A percentile compares a stretch with the other conserved stretches of the same genome.
phyloP scores from a whole-genome alignment of 2,888 invertebrate species.

The Epiblema foenella region DNA sequence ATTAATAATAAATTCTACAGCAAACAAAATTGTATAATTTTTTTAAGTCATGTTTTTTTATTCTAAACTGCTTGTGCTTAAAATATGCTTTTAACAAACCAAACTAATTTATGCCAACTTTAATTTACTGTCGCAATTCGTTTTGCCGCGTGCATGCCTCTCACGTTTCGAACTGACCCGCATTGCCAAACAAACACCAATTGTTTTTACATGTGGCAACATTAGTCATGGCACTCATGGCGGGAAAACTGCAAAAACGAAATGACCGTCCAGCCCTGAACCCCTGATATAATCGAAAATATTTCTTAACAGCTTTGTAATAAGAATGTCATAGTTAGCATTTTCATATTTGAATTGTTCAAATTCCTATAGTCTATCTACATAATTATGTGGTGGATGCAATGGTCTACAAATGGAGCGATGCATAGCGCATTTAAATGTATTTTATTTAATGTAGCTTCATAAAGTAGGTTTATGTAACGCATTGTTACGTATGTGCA shows the following conservation, averaged over 20 bases:
- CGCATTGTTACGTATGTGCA: conserved; percentile 51
- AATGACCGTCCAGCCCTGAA: conserved; percentile 33
- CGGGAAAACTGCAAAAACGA: conserved; percentile 45
- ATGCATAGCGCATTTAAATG: conserved; percentile 48
- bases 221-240: conserved; percentile 49
- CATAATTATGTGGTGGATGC: conserved; percentile 39
- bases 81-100: not conserved
- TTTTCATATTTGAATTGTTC: conserved; percentile 12
- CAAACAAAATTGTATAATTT: no score
- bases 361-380: conserved; percentile 37
- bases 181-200: conserved; percentile 58
- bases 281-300: conserved; percentile 1
- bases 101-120: conserved; percentile 26
- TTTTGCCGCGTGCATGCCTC: conserved; percentile 42
- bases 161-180: conserved; percentile 59
- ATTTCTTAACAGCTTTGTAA: not conserved
- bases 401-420: conserved; percentile 42
- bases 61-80: no score
- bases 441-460: conserved; percentile 46
- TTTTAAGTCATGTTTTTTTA: no score
- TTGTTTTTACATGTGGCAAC: conserved; percentile 58
- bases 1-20: no score
- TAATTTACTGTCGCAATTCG: conserved; percentile 35
- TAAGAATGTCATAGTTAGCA: conserved; percentile 1
- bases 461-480: conserved; percentile 58